A percentile compares a stretch with the other conserved stretches of the same genome.
Evolutionary conservation across 2,888 invertebrate species (phyloP).

Genomic region (Mimumesa dahlbomi): DNA sequence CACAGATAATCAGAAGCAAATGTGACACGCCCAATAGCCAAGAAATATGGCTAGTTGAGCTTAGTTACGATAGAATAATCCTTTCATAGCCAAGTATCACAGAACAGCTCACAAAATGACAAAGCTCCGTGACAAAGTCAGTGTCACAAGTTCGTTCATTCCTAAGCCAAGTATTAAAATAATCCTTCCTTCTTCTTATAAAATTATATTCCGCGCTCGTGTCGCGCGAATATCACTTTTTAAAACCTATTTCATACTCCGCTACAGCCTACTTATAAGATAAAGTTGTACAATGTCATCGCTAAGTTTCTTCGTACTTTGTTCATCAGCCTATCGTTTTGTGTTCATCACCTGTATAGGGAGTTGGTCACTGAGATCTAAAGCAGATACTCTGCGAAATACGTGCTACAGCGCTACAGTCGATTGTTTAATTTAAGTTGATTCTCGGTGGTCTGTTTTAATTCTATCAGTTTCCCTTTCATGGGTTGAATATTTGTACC

Average conservation of each 20-base stretch:
- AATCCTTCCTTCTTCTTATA: slow-evolving; percentile 53
- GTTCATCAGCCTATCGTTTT: slow-evolving; percentile 34
- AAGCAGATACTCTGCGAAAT: slow-evolving; percentile 30
- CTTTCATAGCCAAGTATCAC: slow-evolving; percentile 66
- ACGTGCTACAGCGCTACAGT: slow-evolving; percentile 41
- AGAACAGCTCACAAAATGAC: slow-evolving; percentile 52
- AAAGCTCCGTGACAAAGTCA: slow-evolving; percentile 46
- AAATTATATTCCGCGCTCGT: slow-evolving; percentile 48
- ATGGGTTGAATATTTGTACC: slow-evolving; percentile 83
- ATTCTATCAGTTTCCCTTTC: slow-evolving; percentile 80
- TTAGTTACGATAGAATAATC: slow-evolving; percentile 35
- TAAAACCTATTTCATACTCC: slow-evolving; percentile 29
- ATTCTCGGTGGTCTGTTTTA: slow-evolving; percentile 82
- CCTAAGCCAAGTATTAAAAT: slow-evolving; percentile 58
- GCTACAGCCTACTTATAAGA: slow-evolving; percentile 34
- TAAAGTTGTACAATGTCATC: slow-evolving; percentile 40
- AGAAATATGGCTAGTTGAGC: slow-evolving; percentile 19
- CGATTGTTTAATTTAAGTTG: slow-evolving; percentile 81
- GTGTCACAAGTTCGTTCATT: slow-evolving; percentile 37
- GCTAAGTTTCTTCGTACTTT: slow-evolving; percentile 32
- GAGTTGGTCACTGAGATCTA: slow-evolving; percentile 45
- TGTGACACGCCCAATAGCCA: slow-evolving; percentile 25
- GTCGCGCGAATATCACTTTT: slow-evolving; percentile 34
- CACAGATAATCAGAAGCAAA: slow-evolving; percentile 29
- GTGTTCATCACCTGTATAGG: slow-evolving; percentile 19